Evolutionary conservation across 2,888 invertebrate genomes (phyloP).

Genomic region (Drosophila aldrichi): DNA sequence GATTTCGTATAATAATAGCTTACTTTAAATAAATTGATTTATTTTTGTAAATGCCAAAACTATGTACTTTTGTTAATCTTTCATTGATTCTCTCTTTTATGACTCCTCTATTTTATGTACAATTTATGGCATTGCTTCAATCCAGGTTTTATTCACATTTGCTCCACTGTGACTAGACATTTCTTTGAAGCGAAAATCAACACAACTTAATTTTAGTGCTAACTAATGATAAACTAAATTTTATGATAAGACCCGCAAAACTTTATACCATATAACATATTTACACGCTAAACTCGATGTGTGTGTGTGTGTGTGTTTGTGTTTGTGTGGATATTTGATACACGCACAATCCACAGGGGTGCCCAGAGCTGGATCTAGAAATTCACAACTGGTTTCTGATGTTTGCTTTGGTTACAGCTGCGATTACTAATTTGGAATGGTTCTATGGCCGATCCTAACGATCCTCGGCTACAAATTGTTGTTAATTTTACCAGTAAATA

Average conservation of each 20-base stretch:
- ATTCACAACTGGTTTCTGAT: constrained; percentile 15
- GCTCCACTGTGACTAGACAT: constrained; percentile 34
- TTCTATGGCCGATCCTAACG: constrained; percentile 56
- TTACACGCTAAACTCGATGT: constrained; percentile 16
- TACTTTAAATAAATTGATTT: too few relatives aligned
- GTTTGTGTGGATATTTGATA: constrained; percentile 54
- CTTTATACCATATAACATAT: constrained; percentile 31
- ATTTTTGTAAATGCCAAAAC: too few relatives aligned
- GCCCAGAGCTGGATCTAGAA: constrained; percentile 1
- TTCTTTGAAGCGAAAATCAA: constrained; percentile 32
- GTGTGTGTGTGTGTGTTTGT: constrained; percentile 9
- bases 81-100: not conserved
- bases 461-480: constrained; percentile 75
- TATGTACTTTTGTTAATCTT: too few relatives aligned
- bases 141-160: not conserved
- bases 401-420: constrained; percentile 1
- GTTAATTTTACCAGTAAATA: constrained; percentile 79
- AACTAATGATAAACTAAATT: constrained; percentile 78
- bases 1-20: too few relatives aligned
- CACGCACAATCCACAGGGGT: constrained; percentile 52
- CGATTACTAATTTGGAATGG: constrained; percentile 21
- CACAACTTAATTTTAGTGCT: constrained; percentile 75
- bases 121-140: not conserved
- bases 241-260: constrained; percentile 67
- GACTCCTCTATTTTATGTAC: not conserved